Evolutionary conservation across 2,113 vertebrate genomes (phyloP), one percentile per base, ranked within the genome.

Genomic region (Dicentrarchus labrax): DNA sequence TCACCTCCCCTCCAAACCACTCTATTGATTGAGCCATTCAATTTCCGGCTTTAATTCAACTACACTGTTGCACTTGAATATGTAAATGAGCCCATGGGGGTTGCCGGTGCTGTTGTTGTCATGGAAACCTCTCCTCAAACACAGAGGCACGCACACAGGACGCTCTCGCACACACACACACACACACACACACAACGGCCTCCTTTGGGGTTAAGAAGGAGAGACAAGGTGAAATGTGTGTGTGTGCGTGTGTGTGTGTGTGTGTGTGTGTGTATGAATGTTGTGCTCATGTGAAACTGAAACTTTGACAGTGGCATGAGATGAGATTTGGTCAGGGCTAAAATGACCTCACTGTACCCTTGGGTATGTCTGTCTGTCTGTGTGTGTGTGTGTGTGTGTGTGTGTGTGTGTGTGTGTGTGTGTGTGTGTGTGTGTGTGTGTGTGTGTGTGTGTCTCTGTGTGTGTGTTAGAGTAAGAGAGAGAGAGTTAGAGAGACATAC

Each of bases 11-110:
- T 57, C 16, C 65, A 70, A 59, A 43, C 83, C 89, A 90, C 85
- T 91, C 78, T 82, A 94, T 93, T 89, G 91, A 93, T 92, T 88
- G 75, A 86, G 69, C 88, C 81, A 47, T 93, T 91, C 90, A 89
- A 91, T 93, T 90, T 91, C 83, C 83, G 68, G 87, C 87, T 88
- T 88, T 91, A 94, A 93, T 93, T 92, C 90, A 93, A 89, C 88
- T 85, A 87, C 85, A 59, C 79, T 78, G 85, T 89, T 87, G 90
- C 87, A 89, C 93, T 93, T 92, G 81, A 88, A 90, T 92, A 93
- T 94, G 90, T 71, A 92, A 91, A 94, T 90, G 76, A 92, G 78
- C 51, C 75, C 83, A 82, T 45, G 56, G 84, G 88, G 85, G 75
- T 83, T 87, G 82, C 89, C 59, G 75, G 67, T 89, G 82, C 81